A percentile compares a stretch with the other conserved stretches of the same genome.
These are phyloP conservation scores for Chloroceryle inda DNA, from an alignment of 2,797 vertebrate genomes.

Conservation along the genomic window DNA sequence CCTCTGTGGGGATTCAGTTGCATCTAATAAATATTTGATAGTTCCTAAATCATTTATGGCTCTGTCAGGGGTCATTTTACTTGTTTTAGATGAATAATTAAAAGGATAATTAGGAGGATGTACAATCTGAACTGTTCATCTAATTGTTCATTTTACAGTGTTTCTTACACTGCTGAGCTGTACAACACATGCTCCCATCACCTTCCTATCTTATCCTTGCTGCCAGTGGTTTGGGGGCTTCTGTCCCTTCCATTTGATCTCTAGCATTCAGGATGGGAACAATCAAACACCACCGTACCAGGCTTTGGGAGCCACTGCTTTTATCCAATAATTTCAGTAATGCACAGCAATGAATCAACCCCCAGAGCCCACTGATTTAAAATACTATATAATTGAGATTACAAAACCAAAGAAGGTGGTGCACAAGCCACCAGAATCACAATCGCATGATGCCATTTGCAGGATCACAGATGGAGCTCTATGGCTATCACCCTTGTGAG, in stretches of 20 bases:
- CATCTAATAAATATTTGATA: conserved; percentile 87
- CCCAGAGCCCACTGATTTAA: background rate
- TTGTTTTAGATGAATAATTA: conserved; percentile 93
- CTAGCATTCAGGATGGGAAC: background rate
- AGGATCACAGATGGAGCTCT: background rate
- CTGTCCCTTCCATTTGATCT: background rate
- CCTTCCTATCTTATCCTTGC: background rate
- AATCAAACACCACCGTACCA: background rate
- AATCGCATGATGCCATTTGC: background rate
- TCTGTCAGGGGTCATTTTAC: conserved; percentile 90
- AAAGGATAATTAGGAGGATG: conserved; percentile 84
- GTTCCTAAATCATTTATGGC: conserved; percentile 89
- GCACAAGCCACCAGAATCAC: background rate
- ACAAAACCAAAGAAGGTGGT: background rate
- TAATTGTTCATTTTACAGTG: conserved; percentile 85
- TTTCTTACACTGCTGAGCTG: conserved; percentile 55
- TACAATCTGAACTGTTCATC: conserved; percentile 84
- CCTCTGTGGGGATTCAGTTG: conserved; percentile 79
- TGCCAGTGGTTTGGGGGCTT: background rate
- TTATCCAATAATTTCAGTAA: background rate
- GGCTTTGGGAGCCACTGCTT: background rate
- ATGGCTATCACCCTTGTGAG: background rate
- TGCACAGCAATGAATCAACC: background rate
- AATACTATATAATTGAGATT: background rate
- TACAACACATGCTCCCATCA: conserved; percentile 23